These are phyloP conservation scores for Paradisaea rubra DNA, from an alignment of 2,113 vertebrate species.

Conservation along the genomic window DNA sequence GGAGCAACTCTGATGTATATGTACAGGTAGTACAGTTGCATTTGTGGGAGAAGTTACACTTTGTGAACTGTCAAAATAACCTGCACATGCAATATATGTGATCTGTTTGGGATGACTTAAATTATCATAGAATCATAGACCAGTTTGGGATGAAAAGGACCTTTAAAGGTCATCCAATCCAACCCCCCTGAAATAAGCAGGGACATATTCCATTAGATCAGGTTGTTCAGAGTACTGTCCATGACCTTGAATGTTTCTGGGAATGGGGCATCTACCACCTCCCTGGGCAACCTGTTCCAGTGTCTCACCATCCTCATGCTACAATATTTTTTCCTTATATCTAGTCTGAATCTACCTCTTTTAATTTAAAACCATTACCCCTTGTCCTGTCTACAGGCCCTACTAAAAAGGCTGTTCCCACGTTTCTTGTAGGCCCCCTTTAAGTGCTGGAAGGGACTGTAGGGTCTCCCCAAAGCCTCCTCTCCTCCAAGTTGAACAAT, in stretches of 20 bases:
- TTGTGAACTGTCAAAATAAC: background rate
- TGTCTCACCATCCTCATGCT: background rate
- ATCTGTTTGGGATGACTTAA: background rate
- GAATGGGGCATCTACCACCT: background rate
- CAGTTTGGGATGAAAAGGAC: background rate
- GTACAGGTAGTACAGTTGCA: background rate
- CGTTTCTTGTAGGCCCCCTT: background rate
- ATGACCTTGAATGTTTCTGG: background rate
- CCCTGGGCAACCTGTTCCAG: background rate
- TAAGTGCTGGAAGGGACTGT: background rate
- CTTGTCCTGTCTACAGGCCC: background rate
- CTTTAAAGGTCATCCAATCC: background rate
- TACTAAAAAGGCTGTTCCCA: background rate
- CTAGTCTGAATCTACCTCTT: background rate
- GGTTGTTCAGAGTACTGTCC: background rate
- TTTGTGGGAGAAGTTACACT: background rate
- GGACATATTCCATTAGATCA: background rate
- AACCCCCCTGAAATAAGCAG: rapidly evolving
- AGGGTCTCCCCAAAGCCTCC: background rate
- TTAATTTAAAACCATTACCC: background rate
- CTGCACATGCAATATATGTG: background rate
- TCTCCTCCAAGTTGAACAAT: background rate
- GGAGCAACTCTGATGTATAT: background rate
- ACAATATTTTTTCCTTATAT: background rate
- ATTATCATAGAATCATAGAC: background rate